Percentiles rank a stretch among this genome's conserved stretches.
Conservation (phyloP, 2,797 vertebrate genomes). For the Hippocampus kuda region DNA sequence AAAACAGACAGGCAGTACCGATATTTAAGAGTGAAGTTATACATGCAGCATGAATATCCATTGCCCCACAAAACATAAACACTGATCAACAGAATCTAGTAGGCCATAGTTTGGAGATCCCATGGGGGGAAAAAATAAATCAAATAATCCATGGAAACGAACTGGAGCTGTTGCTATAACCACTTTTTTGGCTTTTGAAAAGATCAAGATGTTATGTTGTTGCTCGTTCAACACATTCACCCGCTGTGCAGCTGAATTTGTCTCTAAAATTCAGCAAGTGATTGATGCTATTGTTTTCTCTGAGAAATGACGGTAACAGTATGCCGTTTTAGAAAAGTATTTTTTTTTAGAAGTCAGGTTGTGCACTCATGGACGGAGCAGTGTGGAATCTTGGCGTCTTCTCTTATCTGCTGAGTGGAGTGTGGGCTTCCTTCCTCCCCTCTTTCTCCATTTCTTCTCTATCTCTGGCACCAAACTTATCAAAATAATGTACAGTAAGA, state of each 20-base stretch:
- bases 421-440: slow-evolving; percentile 63
- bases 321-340: slow-evolving; percentile 48
- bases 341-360: slow-evolving; percentile 52
- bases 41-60: too few relatives aligned
- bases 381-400: slow-evolving; percentile 66
- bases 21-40: too few relatives aligned
- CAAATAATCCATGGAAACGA: neutral
- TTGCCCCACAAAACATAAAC: too few relatives aligned
- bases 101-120: neutral
- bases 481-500: slow-evolving; percentile 73
- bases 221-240: slow-evolving; percentile 23
- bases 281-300: slow-evolving; percentile 42
- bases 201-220: slow-evolving; percentile 11
- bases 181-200: neutral
- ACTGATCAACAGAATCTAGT: neutral
- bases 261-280: slow-evolving; percentile 25
- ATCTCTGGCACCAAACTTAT: slow-evolving; percentile 76
- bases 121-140: neutral
- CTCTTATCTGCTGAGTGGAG: slow-evolving; percentile 68
- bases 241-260: slow-evolving; percentile 31
- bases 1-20: too few relatives aligned
- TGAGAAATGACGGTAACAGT: slow-evolving; percentile 47
- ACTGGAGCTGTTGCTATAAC: slow-evolving; percentile 14
- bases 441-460: slow-evolving; percentile 66
- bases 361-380: slow-evolving; percentile 57